phyloP scores from a whole-genome alignment of 2,888 invertebrate species.

The Lacanobia oleracea region DNA sequence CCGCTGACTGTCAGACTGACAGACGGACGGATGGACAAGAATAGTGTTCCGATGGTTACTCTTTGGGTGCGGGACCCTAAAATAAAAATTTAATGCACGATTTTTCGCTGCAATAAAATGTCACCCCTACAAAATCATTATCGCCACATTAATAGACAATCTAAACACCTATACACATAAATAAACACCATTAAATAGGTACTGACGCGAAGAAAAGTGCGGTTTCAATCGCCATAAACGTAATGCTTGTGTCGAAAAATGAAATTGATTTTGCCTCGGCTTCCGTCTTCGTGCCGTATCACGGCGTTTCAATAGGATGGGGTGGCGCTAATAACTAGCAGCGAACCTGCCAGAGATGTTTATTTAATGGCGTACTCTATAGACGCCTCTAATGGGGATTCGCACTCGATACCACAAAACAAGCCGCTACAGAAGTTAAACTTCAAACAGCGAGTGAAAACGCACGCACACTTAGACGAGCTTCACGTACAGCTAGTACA shows the following conservation, averaged over 20 bases:
- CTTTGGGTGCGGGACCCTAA: no score
- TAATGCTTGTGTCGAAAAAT: constrained; percentile 90
- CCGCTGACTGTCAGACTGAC: no score
- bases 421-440: constrained; percentile 3
- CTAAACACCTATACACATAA: constrained; percentile 60
- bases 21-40: no score
- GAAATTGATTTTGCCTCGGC: constrained; percentile 88
- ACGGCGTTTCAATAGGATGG: constrained; percentile 85
- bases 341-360: constrained; percentile 87
- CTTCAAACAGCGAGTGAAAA: background rate
- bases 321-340: constrained; percentile 89
- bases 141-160: constrained; percentile 56
- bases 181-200: constrained; percentile 65
- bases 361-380: constrained; percentile 89
- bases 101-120: constrained; percentile 15
- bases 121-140: constrained; percentile 50
- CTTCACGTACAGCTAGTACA: background rate
- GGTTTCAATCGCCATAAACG: constrained; percentile 83
- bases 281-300: constrained; percentile 89
- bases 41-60: no score
- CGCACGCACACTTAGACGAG: background rate
- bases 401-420: constrained; percentile 60
- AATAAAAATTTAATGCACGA: constrained; percentile 1
- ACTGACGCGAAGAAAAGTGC: constrained; percentile 66
- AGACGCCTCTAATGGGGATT: constrained; percentile 87